Evolutionary conservation across 35 echinoderm and acorn worm genomes (phyloP).

Genomic region (Lytechinus pictus): DNA sequence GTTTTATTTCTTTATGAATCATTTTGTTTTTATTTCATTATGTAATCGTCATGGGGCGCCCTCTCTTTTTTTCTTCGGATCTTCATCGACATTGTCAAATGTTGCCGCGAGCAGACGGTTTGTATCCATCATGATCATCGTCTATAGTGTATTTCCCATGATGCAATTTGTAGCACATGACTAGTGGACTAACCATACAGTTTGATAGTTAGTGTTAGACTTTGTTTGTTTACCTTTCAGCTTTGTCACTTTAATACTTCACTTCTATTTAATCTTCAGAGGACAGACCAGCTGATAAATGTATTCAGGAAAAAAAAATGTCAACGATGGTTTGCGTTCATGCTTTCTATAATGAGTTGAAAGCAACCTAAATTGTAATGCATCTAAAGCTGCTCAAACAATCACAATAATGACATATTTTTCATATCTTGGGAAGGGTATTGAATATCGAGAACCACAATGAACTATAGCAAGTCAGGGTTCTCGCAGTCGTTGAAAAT

Average conservation of each 20-base stretch:
- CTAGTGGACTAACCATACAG: constrained; percentile 23
- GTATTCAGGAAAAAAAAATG: not conserved
- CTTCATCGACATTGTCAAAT: not conserved
- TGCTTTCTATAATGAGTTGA: not conserved
- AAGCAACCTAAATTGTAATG: not conserved
- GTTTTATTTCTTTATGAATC: not conserved
- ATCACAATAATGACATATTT: not conserved
- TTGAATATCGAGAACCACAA: not conserved
- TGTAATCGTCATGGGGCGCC: not conserved
- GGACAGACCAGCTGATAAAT: not conserved
- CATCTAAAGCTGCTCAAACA: not conserved
- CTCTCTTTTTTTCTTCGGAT: constrained; percentile 8
- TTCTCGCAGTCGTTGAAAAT: too few relatives aligned
- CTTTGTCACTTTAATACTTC: not conserved
- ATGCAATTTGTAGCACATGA: constrained; percentile 15
- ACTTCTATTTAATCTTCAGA: not conserved
- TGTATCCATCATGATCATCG: constrained; percentile 11
- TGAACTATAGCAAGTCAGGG: too few relatives aligned
- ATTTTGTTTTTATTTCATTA: constrained; percentile 17
- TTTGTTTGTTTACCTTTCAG: not conserved
- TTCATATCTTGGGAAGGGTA: not conserved
- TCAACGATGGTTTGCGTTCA: not conserved
- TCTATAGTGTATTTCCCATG: constrained; percentile 15
- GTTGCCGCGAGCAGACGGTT: constrained; percentile 13
- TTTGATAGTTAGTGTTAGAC: constrained; percentile 27